Percentiles rank a stretch among this genome's conserved stretches.
Evolutionary conservation across 2,888 invertebrate species (phyloP).

Genomic region (Nymphalis polychloros): DNA sequence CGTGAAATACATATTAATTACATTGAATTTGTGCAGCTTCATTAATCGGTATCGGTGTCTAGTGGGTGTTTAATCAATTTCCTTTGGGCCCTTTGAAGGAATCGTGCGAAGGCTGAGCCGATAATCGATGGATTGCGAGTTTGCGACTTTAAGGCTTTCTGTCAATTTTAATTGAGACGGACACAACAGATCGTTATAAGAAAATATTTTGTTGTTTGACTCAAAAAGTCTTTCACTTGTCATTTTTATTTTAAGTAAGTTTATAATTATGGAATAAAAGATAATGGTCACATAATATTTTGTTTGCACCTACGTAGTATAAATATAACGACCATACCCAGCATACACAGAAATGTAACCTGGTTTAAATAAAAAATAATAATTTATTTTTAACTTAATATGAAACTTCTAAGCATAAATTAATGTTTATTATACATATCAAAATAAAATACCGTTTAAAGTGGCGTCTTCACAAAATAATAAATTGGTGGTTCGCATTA

Average conservation of each 20-base stretch:
- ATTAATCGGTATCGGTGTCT: slow-evolving; percentile 28
- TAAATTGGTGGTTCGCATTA: too few relatives aligned
- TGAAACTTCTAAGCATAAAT: too few relatives aligned
- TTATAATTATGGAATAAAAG: too few relatives aligned
- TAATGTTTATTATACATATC: too few relatives aligned
- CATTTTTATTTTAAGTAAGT: not conserved
- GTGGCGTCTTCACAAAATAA: too few relatives aligned
- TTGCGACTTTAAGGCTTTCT: not conserved
- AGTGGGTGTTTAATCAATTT: slow-evolving; percentile 31
- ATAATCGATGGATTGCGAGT: slow-evolving; percentile 12
- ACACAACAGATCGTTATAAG: not conserved
- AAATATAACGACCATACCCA: too few relatives aligned
- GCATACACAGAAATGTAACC: too few relatives aligned
- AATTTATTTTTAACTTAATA: too few relatives aligned
- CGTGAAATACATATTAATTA: slow-evolving; percentile 18
- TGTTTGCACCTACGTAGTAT: too few relatives aligned
- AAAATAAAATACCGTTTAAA: too few relatives aligned
- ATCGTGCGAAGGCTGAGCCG: slow-evolving; percentile 19
- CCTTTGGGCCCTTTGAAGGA: slow-evolving; percentile 29
- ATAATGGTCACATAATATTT: too few relatives aligned
- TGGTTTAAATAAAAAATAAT: too few relatives aligned
- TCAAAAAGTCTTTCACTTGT: not conserved
- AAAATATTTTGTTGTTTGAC: not conserved
- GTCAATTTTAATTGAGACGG: not conserved
- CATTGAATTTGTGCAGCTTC: slow-evolving; percentile 36